Evolutionary conservation across 2,113 vertebrate species (phyloP), one percentile per base, ranked within the genome.

Genomic region (Myotis davidii): DNA sequence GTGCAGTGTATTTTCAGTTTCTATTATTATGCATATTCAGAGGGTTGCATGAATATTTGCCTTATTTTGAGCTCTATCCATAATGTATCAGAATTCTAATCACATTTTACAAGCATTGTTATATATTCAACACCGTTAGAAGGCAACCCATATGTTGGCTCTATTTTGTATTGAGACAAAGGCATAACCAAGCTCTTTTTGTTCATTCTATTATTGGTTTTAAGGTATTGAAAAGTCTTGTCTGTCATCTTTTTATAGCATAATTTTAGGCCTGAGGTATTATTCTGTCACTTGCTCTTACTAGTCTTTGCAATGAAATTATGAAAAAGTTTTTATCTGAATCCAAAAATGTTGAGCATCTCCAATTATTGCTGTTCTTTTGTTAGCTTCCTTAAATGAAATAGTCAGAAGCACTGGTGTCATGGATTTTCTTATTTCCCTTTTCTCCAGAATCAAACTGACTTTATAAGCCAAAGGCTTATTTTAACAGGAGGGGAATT

Each of bases 41-140:
- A 87, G 67, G 18, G 42, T n/a, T 95, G 23, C 88, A 95, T 97
- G 97, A 97, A 97, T 97, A 97, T 97, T 95, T 97, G 85, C 85
- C 73, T 95, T 85, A 94, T 96, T 97, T 96, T 54, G 72, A 92
- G 85, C 82, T 91, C 88, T 96, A 92, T 70, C 88, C 64, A 92
- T 94, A 94, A 96, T 91, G 96, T 95, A 88, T 95, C 0, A 2
- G 85, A 93, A 96, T 97, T 96, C 93, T 92, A 96, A 97, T 95
- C 94, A 97, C 94, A 96, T 89, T 95, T 97, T 92, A 48, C 81
- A 74, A 56, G 77, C 64, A 32, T 50, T 96, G 94, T 96, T 96
- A 93, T 94, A n/a, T 88, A 88, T 94, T 96, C 96, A 85, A 95
- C 90, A 95, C 91, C 93, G 37, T 96, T 92, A 85, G 85, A 95